Evolutionary conservation across 2,797 vertebrate genomes (phyloP).

Genomic region (Arrhamphus sclerolepis): DNA sequence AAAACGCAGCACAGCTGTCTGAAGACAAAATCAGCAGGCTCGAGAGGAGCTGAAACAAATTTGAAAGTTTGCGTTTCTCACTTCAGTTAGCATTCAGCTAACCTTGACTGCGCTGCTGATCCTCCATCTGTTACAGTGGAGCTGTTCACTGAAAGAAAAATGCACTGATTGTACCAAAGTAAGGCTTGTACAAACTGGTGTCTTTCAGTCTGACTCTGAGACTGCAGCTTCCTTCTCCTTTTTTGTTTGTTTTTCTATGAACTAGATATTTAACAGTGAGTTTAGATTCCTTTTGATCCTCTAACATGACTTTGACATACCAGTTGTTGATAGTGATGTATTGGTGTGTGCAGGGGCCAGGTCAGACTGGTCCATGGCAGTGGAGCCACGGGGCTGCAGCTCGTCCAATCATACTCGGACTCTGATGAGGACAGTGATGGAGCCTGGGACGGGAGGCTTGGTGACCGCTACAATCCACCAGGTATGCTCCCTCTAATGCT

Average conservation of each 20-base stretch:
- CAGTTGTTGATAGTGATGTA: background rate
- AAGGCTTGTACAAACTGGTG: background rate
- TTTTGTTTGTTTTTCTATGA: background rate
- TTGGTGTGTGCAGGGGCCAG: constrained; percentile 84
- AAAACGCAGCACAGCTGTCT: too few species aligned
- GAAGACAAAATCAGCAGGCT: too few species aligned
- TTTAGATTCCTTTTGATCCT: too few species aligned
- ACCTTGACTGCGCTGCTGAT: constrained; percentile 1
- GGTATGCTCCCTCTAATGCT: constrained; percentile 72
- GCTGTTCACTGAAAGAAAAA: constrained; percentile 1
- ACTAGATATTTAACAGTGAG: too few species aligned
- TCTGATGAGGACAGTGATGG: constrained; percentile 93
- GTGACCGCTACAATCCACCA: constrained; percentile 90
- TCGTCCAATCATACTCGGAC: constrained; percentile 91
- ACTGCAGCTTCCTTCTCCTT: background rate
- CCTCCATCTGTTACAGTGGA: constrained; percentile 18
- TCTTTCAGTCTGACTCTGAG: background rate
- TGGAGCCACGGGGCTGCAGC: constrained; percentile 87
- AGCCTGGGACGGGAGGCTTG: constrained; percentile 90
- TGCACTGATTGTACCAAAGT: background rate
- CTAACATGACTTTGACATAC: too few species aligned
- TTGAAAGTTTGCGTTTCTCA: background rate
- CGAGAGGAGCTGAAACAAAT: too few species aligned
- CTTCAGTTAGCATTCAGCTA: constrained; percentile 3
- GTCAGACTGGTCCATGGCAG: constrained; percentile 92